Percentiles rank a stretch among this genome's conserved stretches.
Conservation (phyloP, 2,113 vertebrate species). For the Alethe diademata region DNA sequence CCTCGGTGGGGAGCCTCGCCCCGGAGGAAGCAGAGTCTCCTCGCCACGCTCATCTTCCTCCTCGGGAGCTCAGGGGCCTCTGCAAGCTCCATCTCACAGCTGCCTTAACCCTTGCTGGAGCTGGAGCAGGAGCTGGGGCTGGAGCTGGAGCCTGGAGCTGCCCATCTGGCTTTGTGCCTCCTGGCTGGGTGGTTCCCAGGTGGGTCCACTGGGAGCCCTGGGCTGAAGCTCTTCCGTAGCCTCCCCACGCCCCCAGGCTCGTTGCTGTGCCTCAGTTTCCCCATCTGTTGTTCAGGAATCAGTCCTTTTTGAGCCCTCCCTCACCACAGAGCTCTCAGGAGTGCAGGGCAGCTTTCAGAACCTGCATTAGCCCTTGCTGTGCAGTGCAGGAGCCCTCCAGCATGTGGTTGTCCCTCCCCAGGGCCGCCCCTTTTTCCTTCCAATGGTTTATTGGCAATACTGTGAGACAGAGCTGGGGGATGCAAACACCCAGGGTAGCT, state of each 20-base stretch:
- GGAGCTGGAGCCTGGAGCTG: neutral
- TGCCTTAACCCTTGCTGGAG: conserved; percentile 35
- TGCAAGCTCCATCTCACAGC: neutral
- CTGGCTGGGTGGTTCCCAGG: rapidly evolving
- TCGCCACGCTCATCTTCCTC: neutral
- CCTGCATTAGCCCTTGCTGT: rapidly evolving
- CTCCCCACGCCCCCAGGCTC: rapidly evolving
- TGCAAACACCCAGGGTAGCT: rapidly evolving
- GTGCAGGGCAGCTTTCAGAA: neutral
- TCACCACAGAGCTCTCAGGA: neutral
- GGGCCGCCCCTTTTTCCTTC: neutral
- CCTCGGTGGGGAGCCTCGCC: neutral
- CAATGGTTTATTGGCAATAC: neutral
- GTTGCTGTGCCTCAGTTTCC: neutral
- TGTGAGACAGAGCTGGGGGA: neutral
- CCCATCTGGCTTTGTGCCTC: rapidly evolving
- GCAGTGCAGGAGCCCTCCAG: neutral
- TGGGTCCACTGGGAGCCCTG: rapidly evolving
- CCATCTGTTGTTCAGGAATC: neutral
- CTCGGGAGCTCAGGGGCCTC: neutral
- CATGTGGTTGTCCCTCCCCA: rapidly evolving
- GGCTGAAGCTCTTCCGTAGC: rapidly evolving
- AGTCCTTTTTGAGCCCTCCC: neutral
- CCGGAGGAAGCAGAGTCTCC: neutral
- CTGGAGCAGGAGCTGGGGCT: neutral